These are phyloP conservation scores for Zeus faber DNA, from an alignment of 2,113 vertebrate genomes.

Conservation along the genomic window DNA sequence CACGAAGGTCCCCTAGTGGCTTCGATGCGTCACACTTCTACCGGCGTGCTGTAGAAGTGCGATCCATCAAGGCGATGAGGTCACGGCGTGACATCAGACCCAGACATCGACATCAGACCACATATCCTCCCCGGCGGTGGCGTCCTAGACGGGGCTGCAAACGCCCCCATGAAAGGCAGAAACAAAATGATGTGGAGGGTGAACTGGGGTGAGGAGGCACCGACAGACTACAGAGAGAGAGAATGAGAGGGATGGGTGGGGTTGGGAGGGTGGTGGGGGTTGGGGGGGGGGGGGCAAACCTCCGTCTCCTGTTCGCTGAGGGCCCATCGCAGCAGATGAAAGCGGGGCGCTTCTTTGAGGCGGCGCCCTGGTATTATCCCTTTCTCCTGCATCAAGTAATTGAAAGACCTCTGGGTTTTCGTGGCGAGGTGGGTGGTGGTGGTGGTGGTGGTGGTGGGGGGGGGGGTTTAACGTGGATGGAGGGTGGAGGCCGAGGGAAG, in stretches of 20 bases:
- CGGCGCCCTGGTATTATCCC: slow-evolving; percentile 61
- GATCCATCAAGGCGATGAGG: too few species aligned
- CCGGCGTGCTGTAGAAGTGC: too few species aligned
- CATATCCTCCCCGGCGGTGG: too few species aligned
- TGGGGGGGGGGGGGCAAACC: slow-evolving; percentile 42
- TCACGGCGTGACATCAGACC: too few species aligned
- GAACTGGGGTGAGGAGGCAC: slow-evolving; percentile 23
- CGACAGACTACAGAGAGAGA: slow-evolving; percentile 15
- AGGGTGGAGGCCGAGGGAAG: not conserved
- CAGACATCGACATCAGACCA: too few species aligned
- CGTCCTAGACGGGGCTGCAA: too few species aligned
- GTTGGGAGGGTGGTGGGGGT: slow-evolving; percentile 34
- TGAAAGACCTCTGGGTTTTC: slow-evolving; percentile 65
- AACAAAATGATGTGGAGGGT: not conserved
- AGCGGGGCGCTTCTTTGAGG: slow-evolving; percentile 63
- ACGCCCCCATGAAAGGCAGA: too few species aligned
- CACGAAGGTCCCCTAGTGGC: too few species aligned
- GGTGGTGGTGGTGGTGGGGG: slow-evolving; percentile 16
- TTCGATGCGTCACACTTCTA: too few species aligned
- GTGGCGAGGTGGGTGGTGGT: not conserved
- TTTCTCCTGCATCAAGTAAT: slow-evolving; percentile 72
- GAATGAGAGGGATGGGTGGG: slow-evolving; percentile 21
- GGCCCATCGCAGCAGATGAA: slow-evolving; percentile 68
- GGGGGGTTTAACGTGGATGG: not conserved
- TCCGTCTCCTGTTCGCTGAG: slow-evolving; percentile 29